Percentiles rank a stretch among this genome's conserved stretches.
These are phyloP conservation scores for Cheilosia vulpina DNA, from an alignment of 2,888 invertebrate species.

Conservation along the genomic window DNA sequence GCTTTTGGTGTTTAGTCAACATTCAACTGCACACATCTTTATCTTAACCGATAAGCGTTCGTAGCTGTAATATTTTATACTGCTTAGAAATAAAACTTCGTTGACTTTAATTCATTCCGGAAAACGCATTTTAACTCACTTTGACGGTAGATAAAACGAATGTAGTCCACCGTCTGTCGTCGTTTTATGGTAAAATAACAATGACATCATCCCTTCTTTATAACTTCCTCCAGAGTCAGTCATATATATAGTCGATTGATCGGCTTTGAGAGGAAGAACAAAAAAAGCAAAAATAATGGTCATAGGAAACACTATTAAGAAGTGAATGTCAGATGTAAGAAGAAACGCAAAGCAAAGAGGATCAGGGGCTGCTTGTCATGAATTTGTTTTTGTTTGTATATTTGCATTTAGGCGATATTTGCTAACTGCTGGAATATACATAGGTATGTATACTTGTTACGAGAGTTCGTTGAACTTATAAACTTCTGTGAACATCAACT, in stretches of 20 bases:
- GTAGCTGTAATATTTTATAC: slow-evolving; percentile 12
- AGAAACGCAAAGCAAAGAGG: slow-evolving; percentile 17
- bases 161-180: slow-evolving; percentile 33
- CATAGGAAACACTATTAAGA: slow-evolving; percentile 13
- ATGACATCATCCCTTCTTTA: slow-evolving; percentile 57
- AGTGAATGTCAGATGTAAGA: slow-evolving; percentile 30
- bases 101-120: slow-evolving; percentile 29
- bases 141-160: slow-evolving; percentile 42
- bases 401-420: neutral
- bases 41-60: slow-evolving; percentile 20
- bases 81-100: neutral
- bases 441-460: neutral
- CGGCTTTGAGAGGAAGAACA: slow-evolving; percentile 24
- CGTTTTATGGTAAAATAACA: neutral
- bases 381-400: slow-evolving; percentile 2
- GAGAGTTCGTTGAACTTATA: slow-evolving; percentile 27
- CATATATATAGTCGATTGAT: slow-evolving; percentile 33
- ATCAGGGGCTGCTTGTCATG: slow-evolving; percentile 23
- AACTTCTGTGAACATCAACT: neutral
- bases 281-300: neutral
- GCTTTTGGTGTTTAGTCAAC: slow-evolving; percentile 5
- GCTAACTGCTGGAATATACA: neutral
- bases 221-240: slow-evolving; percentile 16
- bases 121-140: slow-evolving; percentile 32
- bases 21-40: slow-evolving; percentile 2